Base-by-base conservation (phyloP, 1,140 invertebrate genomes). In the Hormaphis cornu region DNA sequence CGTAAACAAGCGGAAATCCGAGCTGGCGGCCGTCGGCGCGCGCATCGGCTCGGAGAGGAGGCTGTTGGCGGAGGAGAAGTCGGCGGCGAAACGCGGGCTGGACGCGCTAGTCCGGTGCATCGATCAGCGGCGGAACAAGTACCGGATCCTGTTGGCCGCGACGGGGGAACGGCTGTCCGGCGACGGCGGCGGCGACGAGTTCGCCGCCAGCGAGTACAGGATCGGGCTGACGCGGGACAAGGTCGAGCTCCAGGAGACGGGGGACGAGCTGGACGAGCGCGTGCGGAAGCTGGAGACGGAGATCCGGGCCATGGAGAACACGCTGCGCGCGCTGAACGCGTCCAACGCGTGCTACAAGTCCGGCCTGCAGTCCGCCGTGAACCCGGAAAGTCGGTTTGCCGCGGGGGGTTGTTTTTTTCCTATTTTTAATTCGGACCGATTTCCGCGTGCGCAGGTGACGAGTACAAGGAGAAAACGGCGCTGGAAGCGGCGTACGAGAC, bases 231-330 rank as follows among this genome's bases (percentile, higher is more conserved):
- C 85, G 1, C 86, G 87, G 76, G 86, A 88, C 71, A 84, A 83
- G 46, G 83, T 82, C 44, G 79, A 86, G 72, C 74, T 89, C 20
- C 84, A 86, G 74, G 82, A 86, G 74, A 81, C 84, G 73, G 88
- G 88, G n/a, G 74, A 75, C 40, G 50, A 82, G 50, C 78, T 89
- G 71, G 87, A 90, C 76, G 80, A 79, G 3, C 82, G 84, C 56
- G 85, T 89, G 18, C 77, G 80, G 71, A 84, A 83, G 74, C 81
- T 83, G 22, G 88, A 89, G 78, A 78, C 82, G 33, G 87, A 89
- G 76, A 86, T 89, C 70, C 79, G 83, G 20, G 87, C 86, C 33
- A 84, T 89, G 78, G 87, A 90, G 76, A 87, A 87, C 73, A 88
- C 87, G 14, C 75, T 89, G 70, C 83, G 83, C 33, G 77, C 88